Evolutionary conservation across 1,140 invertebrate genomes (phyloP).

Genomic region (Diabrotica undecimpunctata): DNA sequence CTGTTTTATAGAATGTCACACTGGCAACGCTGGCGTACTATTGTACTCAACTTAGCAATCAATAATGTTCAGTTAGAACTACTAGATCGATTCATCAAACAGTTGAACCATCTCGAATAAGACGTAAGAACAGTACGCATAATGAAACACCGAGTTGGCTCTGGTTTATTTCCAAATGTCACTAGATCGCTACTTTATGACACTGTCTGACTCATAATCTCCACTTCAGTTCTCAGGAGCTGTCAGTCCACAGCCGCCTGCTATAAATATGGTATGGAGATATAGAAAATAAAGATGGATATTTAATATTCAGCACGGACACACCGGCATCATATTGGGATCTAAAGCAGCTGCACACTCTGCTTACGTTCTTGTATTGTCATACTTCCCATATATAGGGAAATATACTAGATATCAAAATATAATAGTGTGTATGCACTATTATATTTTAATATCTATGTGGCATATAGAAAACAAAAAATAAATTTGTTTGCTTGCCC

Average conservation of each 20-base stretch:
- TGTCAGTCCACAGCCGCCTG: slow-evolving; percentile 21
- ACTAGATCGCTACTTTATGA: slow-evolving; percentile 31
- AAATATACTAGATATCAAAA: too few species aligned
- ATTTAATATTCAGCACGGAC: slow-evolving; percentile 31
- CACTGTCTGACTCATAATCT: slow-evolving; percentile 31
- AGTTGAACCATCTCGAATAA: slow-evolving; percentile 24
- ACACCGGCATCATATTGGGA: slow-evolving; percentile 14
- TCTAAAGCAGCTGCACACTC: slow-evolving; percentile 16
- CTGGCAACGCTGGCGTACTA: not conserved
- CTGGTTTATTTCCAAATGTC: slow-evolving; percentile 35
- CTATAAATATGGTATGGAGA: slow-evolving; percentile 29
- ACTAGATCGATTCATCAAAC: slow-evolving; percentile 2
- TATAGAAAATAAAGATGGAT: slow-evolving; percentile 32
- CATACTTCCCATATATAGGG: too few species aligned
- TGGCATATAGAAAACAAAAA: too few species aligned
- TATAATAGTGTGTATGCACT: too few species aligned
- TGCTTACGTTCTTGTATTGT: slow-evolving; percentile 3
- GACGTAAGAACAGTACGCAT: slow-evolving; percentile 27
- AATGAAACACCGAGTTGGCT: slow-evolving; percentile 19
- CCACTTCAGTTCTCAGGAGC: slow-evolving; percentile 32
- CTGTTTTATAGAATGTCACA: too few species aligned
- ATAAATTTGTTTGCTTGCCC: too few species aligned
- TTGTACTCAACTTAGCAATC: not conserved
- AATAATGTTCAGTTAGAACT: slow-evolving; percentile 10
- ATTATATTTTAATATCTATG: too few species aligned